These are phyloP conservation scores for Grantiella picta DNA, from an alignment of 2,113 vertebrate genomes.

Conservation along the genomic window DNA sequence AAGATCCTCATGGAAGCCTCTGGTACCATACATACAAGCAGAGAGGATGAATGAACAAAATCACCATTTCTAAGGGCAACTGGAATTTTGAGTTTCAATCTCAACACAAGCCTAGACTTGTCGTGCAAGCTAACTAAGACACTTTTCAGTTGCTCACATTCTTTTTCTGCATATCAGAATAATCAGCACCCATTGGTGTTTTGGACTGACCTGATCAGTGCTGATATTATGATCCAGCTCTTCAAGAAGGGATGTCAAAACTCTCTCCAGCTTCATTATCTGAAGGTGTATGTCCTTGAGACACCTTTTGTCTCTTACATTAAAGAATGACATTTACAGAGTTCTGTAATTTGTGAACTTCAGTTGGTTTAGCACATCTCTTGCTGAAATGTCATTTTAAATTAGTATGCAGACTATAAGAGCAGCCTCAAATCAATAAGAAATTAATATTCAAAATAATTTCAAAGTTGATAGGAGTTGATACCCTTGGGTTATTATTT, in stretches of 20 bases:
- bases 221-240: neutral
- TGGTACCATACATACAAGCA: neutral
- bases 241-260: neutral
- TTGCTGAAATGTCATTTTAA: slow-evolving; percentile 33
- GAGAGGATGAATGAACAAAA: neutral
- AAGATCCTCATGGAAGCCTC: neutral
- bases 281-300: neutral
- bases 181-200: neutral
- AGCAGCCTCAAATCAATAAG: neutral
- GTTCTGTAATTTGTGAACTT: neutral
- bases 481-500: neutral
- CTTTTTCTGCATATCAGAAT: neutral
- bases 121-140: neutral
- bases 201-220: neutral
- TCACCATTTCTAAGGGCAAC: neutral
- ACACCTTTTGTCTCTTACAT: neutral
- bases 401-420: neutral
- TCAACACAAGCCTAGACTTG: neutral
- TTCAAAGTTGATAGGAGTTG: neutral
- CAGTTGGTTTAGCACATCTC: slow-evolving; percentile 17
- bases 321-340: slow-evolving; percentile 10
- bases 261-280: neutral
- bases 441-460: slow-evolving; percentile 19
- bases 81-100: neutral
- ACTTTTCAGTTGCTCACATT: neutral